Base-by-base conservation (phyloP, 2,797 vertebrate genomes). In the Kryptopterus vitreolus region DNA sequence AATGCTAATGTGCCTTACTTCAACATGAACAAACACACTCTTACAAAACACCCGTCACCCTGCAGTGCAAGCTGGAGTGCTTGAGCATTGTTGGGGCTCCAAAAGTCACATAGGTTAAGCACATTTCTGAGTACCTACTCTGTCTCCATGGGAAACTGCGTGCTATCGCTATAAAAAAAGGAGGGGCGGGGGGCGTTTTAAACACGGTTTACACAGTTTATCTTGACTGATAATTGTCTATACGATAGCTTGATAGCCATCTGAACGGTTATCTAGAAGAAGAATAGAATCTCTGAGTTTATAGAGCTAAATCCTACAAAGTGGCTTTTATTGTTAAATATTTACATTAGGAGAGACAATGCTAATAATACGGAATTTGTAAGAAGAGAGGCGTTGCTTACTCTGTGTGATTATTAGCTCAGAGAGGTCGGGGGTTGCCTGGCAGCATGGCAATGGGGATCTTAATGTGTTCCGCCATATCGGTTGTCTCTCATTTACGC, bases 41-140 rank as follows among this genome's bases (percentile, higher is more conserved):
- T 73, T 62, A 18, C 78, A 79, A 79, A 83, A 73, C 76, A 76
- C 76, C 61, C 8, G 15, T 73, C 13, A n/a, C n/a, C 72, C 35
- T 4, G 3, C 22, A 58, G 33, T 73, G 80, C 55, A 63, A 55
- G 61, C 26, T 46, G 57, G 61, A 73, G 46, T 50, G 53, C 46
- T 38, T 46, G 35, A 69, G 77, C 77, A 77, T 59, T 55, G 59
- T 35, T 81, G 79, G 62, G 48, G 70, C 52, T 83, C 76, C 31
- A 50, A 68, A 78, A 55, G 58, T 43, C 52, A 61, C 50, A 9
- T 31, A 76, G 72, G 52, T 76, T 50, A 81, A 53, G 62, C 73
- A 46, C 52, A 58, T 68, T 68, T 66, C 43, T 13, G 66, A 69
- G 38, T 15, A 24, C 63, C 55, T 52, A 20, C 22, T 61, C 29